Evolutionary conservation across 2,888 invertebrate genomes (phyloP).

Genomic region (Ornithoptera alexandrae): DNA sequence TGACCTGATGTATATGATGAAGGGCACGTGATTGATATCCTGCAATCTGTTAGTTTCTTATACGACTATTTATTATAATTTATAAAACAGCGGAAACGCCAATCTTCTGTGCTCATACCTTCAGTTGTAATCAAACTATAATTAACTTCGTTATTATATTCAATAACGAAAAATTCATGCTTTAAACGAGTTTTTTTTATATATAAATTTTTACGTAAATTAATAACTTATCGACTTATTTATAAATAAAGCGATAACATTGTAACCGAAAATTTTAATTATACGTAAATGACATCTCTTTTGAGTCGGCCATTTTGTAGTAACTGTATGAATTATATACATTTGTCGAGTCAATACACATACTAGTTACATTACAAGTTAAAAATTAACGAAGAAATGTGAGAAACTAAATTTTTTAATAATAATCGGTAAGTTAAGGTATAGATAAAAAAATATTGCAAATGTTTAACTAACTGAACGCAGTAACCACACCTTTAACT

Average conservation of each 20-base stretch:
- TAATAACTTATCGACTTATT: neutral
- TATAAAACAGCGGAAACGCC: constrained; percentile 1
- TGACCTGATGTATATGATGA: neutral
- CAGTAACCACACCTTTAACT: neutral
- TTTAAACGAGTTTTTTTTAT: neutral
- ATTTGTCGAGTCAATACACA: neutral
- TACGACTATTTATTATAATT: neutral
- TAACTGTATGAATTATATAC: constrained; percentile 4
- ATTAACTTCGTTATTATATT: no score
- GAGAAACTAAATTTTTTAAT: neutral
- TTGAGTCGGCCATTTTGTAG: neutral
- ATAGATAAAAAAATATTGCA: constrained; percentile 17
- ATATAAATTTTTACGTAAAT: neutral
- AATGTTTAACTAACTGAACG: neutral
- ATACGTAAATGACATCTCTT: neutral
- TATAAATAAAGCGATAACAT: neutral
- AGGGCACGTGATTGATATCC: neutral
- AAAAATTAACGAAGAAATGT: neutral
- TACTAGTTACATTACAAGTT: neutral
- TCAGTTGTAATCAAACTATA: neutral
- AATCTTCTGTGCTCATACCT: neutral
- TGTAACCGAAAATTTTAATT: neutral
- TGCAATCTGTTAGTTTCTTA: neutral
- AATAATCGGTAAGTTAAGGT: constrained; percentile 5
- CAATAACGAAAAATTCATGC: neutral